Conservation (phyloP, 2,888 invertebrate species). For the Phyto melanocephala region DNA sequence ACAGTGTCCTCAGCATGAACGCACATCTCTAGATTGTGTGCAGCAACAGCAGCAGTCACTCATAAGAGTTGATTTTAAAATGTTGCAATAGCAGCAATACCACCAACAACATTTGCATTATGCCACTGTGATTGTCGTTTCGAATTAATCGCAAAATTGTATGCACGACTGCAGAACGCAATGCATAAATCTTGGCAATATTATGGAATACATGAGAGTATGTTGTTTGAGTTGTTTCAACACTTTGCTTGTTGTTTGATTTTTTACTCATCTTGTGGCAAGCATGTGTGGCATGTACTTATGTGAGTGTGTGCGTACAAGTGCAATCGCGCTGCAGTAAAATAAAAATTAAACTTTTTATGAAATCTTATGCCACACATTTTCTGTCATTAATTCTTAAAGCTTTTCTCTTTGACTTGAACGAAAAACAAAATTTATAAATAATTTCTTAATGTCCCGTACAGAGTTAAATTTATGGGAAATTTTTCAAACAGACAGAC, state of each 20-base stretch:
- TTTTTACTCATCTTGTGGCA: not conserved
- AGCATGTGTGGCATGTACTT: not conserved
- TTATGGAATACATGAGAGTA: constrained; percentile 50
- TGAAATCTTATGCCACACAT: constrained; percentile 36
- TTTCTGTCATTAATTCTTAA: constrained; percentile 31
- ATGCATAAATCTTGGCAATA: constrained; percentile 64
- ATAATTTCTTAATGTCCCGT: constrained; percentile 16
- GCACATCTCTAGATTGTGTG: constrained; percentile 1
- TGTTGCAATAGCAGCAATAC: not conserved
- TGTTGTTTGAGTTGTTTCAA: constrained; percentile 33
- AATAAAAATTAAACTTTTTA: constrained; percentile 50
- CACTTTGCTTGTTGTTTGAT: not conserved
- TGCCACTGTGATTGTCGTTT: constrained; percentile 59
- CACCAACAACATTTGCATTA: constrained; percentile 39
- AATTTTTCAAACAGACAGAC: not conserved
- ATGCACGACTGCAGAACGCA: constrained; percentile 64
- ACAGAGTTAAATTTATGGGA: constrained; percentile 37
- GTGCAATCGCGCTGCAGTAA: not conserved
- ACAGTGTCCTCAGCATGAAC: not conserved
- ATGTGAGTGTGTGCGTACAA: too few relatives aligned
- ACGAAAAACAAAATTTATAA: not conserved
- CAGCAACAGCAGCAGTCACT: constrained; percentile 14
- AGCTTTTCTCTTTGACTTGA: constrained; percentile 31
- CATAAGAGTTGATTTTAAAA: constrained; percentile 14
- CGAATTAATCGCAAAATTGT: constrained; percentile 66